Conservation (phyloP, 2,797 vertebrate species). For the Craterocephalus amniculus region DNA sequence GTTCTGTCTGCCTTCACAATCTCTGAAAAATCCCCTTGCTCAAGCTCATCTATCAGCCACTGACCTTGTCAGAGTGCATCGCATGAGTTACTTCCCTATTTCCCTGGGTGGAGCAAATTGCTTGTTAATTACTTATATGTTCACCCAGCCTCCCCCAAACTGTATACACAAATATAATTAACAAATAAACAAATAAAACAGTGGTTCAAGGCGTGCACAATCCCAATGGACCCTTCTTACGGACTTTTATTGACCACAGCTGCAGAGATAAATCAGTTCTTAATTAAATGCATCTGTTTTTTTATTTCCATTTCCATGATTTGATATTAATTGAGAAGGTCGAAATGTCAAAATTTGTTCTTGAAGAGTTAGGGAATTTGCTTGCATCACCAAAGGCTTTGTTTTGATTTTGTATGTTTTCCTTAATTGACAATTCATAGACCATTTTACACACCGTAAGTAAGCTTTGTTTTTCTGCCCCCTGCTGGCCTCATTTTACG, state of each 20-base stretch:
- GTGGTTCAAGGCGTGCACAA: slow-evolving; percentile 10
- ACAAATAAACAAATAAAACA: slow-evolving; percentile 62
- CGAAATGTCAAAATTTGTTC: not conserved
- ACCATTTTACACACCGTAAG: not conserved
- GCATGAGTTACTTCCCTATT: slow-evolving; percentile 78
- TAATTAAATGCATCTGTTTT: not conserved
- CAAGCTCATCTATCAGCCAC: slow-evolving; percentile 82
- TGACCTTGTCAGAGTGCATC: slow-evolving; percentile 80
- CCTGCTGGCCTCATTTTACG: not conserved
- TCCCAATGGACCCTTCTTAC: slow-evolving; percentile 1
- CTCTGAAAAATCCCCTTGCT: slow-evolving; percentile 75
- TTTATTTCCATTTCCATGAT: not conserved
- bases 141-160: slow-evolving; percentile 39
- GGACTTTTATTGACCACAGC: slow-evolving; percentile 8
- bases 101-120: slow-evolving; percentile 70
- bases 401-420: not conserved
- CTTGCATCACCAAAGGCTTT: not conserved
- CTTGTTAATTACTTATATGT: slow-evolving; percentile 74
- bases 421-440: not conserved
- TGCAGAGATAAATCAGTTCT: slow-evolving; percentile 1
- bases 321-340: not conserved
- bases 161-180: slow-evolving; percentile 34
- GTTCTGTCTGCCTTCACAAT: slow-evolving; percentile 72
- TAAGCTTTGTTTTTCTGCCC: not conserved
- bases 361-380: not conserved